Percentiles rank a stretch among this genome's conserved stretches.
phyloP scores from a whole-genome alignment of 2,113 vertebrate species.

The Chrysemys picta region DNA sequence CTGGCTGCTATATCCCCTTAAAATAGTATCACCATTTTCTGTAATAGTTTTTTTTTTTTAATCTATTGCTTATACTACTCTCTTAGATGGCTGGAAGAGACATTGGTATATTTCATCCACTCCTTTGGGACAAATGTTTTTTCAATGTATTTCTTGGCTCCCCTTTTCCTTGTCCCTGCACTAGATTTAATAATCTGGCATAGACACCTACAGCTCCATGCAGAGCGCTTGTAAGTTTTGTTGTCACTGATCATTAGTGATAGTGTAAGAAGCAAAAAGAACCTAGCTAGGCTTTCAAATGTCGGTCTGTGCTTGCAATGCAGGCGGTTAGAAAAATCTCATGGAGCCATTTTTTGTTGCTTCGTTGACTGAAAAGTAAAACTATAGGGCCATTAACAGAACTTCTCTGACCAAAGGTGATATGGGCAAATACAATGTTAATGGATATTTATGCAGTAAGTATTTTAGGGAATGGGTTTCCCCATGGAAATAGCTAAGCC shows the following conservation, averaged over 20 bases:
- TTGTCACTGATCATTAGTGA: background rate
- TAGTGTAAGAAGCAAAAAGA: background rate
- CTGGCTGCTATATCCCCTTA: background rate
- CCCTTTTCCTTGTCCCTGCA: conserved; percentile 2
- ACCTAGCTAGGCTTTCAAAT: conserved; percentile 1
- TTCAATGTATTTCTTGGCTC: background rate
- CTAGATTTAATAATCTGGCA: background rate
- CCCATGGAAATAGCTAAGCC: conserved; percentile 17
- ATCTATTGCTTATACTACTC: conserved; percentile 1
- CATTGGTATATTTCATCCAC: background rate
- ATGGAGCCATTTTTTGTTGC: background rate
- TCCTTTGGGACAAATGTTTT: conserved; percentile 19
- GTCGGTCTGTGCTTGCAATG: background rate
- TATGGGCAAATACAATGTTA: background rate
- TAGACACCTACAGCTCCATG: background rate
- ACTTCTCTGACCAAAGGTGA: conserved; percentile 51
- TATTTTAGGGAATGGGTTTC: conserved; percentile 51
- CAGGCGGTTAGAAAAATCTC: conserved; percentile 34
- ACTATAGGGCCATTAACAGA: conserved; percentile 49
- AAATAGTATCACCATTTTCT: background rate
- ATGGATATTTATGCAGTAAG: conserved; percentile 18
- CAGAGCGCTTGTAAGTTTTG: background rate
- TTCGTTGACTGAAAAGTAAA: conserved; percentile 20
- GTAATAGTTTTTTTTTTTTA: background rate
- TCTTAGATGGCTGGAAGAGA: background rate